phyloP scores from a whole-genome alignment of 1,140 invertebrate species.

The Orussus abietinus region DNA sequence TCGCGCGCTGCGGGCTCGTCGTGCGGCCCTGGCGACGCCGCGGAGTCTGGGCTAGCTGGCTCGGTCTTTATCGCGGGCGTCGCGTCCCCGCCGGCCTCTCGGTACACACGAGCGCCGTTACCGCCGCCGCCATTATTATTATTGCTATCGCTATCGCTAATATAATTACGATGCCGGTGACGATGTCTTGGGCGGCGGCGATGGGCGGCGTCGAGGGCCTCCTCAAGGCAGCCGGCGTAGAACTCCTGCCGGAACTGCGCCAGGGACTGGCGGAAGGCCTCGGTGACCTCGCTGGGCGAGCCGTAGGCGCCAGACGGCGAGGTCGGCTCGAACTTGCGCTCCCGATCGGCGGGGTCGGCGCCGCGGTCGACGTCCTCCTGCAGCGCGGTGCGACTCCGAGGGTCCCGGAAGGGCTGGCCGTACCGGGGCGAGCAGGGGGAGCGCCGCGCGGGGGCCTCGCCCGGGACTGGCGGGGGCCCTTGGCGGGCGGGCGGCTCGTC shows the following conservation, averaged over 20 bases:
- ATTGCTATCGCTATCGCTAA: conserved; percentile 1
- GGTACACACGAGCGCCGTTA: conserved; percentile 7
- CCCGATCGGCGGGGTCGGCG: too few relatives aligned
- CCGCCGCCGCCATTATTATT: conserved; percentile 12
- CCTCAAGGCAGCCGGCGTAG: too few relatives aligned
- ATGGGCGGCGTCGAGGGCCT: too few relatives aligned
- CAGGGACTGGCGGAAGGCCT: too few relatives aligned
- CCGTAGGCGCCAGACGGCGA: too few relatives aligned
- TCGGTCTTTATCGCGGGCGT: conserved; percentile 39
- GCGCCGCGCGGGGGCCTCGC: conserved; percentile 1
- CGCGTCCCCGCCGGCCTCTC: too few relatives aligned
- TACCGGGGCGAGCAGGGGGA: conserved; percentile 1
- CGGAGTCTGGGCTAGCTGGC: conserved; percentile 39
- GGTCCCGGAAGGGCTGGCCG: not conserved
- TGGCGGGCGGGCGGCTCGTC: conserved; percentile 40
- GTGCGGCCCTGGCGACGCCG: conserved; percentile 41
- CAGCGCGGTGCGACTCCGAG: too few relatives aligned
- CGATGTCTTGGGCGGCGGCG: conserved; percentile 13
- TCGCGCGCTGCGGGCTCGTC: conserved; percentile 24
- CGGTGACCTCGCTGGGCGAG: too few relatives aligned
- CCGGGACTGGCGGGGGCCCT: conserved; percentile 38
- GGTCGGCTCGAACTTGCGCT: too few relatives aligned
- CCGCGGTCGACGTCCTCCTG: too few relatives aligned
- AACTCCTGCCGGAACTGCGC: too few relatives aligned
- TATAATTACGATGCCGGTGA: conserved; percentile 19